Percentiles rank a stretch among this genome's conserved stretches.
Conservation (phyloP, 2,888 invertebrate species). For the Eulithis testata region DNA sequence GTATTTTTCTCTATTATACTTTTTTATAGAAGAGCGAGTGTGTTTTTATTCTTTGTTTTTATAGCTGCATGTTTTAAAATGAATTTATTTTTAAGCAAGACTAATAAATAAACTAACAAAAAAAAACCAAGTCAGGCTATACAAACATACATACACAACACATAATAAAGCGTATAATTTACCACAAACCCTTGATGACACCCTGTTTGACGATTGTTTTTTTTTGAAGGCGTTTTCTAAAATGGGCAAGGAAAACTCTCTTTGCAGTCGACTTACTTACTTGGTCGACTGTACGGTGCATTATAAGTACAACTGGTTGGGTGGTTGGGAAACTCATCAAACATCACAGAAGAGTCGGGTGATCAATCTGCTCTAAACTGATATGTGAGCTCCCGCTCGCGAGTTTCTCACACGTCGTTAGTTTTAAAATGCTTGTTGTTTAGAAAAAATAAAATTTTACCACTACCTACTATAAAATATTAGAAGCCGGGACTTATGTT, state of each 20-base stretch:
- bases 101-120: background rate
- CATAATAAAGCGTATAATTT: no score
- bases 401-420: conserved; percentile 23
- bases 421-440: background rate
- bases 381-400: conserved; percentile 24
- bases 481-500: no score
- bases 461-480: no score
- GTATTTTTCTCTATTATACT: conserved; percentile 4
- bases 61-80: no score
- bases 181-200: no score
- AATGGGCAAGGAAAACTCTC: conserved; percentile 4
- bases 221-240: conserved; percentile 1
- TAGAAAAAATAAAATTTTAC: background rate
- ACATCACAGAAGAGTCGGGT: conserved; percentile 60
- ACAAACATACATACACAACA: no score
- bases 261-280: background rate
- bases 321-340: conserved; percentile 56
- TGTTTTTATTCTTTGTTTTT: background rate
- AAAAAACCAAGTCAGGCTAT: no score
- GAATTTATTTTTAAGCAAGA: background rate
- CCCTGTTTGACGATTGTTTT: background rate
- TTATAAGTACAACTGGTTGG: conserved; percentile 27
- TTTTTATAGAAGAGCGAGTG: background rate
- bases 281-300: conserved; percentile 28
- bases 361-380: conserved; percentile 65